Conservation (phyloP, 2,113 vertebrate species). For the Microcebus jonahi region DNA sequence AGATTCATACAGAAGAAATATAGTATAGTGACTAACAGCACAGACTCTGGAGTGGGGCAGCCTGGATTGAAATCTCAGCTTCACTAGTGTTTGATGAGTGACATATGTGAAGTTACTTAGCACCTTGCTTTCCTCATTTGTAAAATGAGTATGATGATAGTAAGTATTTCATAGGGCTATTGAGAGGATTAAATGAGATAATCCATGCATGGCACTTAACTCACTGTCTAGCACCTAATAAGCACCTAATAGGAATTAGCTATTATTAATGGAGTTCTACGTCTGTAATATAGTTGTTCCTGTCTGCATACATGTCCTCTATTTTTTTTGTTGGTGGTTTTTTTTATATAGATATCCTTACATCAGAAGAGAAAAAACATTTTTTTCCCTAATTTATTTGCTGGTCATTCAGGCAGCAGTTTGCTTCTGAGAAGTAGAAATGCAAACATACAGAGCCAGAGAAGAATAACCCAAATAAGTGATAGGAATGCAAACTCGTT, state of each 20-base stretch:
- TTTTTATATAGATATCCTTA: not conserved
- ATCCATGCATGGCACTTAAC: not conserved
- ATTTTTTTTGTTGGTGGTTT: not conserved
- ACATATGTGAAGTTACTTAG: not conserved
- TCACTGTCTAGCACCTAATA: not conserved
- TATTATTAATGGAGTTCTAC: not conserved
- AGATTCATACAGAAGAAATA: not conserved
- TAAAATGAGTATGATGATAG: constrained; percentile 16
- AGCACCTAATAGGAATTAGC: not conserved
- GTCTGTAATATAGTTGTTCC: not conserved
- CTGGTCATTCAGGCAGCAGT: not conserved
- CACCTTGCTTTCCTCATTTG: not conserved
- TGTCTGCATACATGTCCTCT: not conserved
- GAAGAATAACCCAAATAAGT: not conserved
- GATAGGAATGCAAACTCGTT: not conserved
- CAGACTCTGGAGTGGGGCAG: not conserved
- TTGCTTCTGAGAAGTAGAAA: constrained; percentile 46
- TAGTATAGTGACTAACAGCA: not conserved
- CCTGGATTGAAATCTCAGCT: not conserved
- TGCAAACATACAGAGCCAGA: not conserved
- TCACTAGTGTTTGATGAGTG: not conserved
- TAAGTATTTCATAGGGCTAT: not conserved
- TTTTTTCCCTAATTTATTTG: not conserved
- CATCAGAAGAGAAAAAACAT: not conserved
- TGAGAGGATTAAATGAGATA: not conserved